Evolutionary conservation across 2,888 invertebrate species (phyloP), one percentile per base, ranked within the genome.

Genomic region (Heliconius ethilla): DNA sequence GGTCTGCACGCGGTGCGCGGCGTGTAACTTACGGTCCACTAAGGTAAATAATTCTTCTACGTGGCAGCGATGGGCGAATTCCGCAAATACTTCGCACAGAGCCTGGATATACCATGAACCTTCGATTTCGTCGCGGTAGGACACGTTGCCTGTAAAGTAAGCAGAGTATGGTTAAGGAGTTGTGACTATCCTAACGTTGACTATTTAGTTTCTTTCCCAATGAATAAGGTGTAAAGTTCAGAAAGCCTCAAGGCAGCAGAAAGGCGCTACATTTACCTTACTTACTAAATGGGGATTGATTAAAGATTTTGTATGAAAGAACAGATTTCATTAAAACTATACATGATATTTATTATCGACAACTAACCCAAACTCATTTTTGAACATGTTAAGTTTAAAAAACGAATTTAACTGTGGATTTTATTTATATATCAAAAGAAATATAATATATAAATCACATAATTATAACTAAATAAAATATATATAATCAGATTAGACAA

Each of bases 21-120:
- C 84, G 75, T 89, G 89, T 82, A 96, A 89, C 82, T 88, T 84
- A 69, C 87, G 80, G 86, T 96, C 96, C 67, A 96, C 96, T 78
- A 96, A 92, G 88, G 95, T 96, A 82, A 97, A 90, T 86, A 97
- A 94, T 83, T 95, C 94, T 87, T 96, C 96, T 62, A 97, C 90
- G 87, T 96, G 94, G 45, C 91, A 93, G 84, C 96, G 91, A 87
- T 96, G 95, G 22, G 96, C 96, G 86, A 96, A 93, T 82, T 93
- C 90, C 82, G 96, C 96, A 88, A 97, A 96, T 83, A 96, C 94
- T 83, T 95, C 89, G 89, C 96, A 97, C 84, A 97, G 91, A 81
- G 93, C 93, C 88, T 96, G 96, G 84, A 97, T 96, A 89, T 96
- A 97, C 97, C 96, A 97, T 67, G 96, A 96, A 33, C 97, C 97